A percentile compares a stretch with the other conserved stretches of the same genome.
Conservation (phyloP, 1,140 invertebrate species). For the Drosophila grimshawi region DNA sequence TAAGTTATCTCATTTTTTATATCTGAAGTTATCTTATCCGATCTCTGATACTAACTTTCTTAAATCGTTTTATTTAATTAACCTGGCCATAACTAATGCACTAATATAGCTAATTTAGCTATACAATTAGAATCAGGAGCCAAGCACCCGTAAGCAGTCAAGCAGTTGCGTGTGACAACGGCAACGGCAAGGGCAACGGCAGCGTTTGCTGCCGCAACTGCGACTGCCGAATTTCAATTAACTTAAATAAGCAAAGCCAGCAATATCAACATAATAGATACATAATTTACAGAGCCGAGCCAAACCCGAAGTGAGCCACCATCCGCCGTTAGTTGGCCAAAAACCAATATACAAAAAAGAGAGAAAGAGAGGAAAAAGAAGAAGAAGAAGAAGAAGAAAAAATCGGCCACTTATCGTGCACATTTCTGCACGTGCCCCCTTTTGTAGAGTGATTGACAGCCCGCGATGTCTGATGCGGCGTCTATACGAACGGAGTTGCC, state of each 20-base stretch:
- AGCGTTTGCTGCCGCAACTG: slow-evolving; percentile 7
- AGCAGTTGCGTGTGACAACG: too few species aligned
- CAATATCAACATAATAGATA: slow-evolving; percentile 52
- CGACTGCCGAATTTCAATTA: slow-evolving; percentile 72
- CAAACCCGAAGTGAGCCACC: background rate
- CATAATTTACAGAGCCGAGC: slow-evolving; percentile 25
- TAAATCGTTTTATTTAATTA: slow-evolving; percentile 36
- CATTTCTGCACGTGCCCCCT: slow-evolving; percentile 29
- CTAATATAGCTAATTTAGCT: background rate
- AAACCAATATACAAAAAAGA: background rate
- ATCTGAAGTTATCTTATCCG: background rate
- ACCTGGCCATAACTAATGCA: background rate
- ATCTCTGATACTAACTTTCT: slow-evolving; percentile 20
- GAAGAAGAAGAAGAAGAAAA: slow-evolving; percentile 4
- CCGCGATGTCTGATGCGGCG: slow-evolving; percentile 25
- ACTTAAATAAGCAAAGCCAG: slow-evolving; percentile 72
- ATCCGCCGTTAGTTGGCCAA: slow-evolving; percentile 10
- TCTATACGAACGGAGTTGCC: slow-evolving; percentile 1
- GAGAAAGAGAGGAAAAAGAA: too few species aligned
- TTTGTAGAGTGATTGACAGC: slow-evolving; percentile 19
- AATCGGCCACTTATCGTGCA: slow-evolving; percentile 8
- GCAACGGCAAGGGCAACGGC: too few species aligned
- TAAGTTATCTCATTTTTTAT: background rate
- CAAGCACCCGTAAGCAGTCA: background rate
- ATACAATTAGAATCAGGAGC: background rate